These are phyloP conservation scores for Brachionus plicatilis DNA, from an alignment of 1,140 invertebrate species.

Conservation along the genomic window DNA sequence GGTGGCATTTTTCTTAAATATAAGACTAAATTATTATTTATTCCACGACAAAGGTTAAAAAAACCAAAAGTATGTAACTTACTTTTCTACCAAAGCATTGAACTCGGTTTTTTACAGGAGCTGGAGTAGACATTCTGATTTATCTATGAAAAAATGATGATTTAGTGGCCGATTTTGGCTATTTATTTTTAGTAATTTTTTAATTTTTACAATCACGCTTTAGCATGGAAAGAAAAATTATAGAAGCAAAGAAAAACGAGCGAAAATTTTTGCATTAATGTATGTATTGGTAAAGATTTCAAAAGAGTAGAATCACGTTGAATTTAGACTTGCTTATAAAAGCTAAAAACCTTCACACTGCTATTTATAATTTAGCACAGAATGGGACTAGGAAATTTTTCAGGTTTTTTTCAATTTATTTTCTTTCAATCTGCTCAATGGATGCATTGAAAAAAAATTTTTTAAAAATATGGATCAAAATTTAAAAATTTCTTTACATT, in stretches of 20 bases:
- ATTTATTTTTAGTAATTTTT: not conserved
- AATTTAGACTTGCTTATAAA: constrained; percentile 17
- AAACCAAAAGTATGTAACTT: not conserved
- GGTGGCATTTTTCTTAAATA: constrained; percentile 87
- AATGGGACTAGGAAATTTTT: constrained; percentile 20
- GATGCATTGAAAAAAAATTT: not conserved
- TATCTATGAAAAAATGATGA: constrained; percentile 18
- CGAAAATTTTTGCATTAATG: constrained; percentile 9
- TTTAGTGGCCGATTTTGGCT: not conserved
- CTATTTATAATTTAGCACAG: not conserved
- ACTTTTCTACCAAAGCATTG: constrained; percentile 41
- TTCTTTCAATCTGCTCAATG: not conserved
- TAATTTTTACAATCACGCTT: constrained; percentile 20
- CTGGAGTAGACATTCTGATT: constrained; percentile 32
- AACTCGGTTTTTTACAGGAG: constrained; percentile 24
- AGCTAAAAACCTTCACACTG: constrained; percentile 20
- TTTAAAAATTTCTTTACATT: not conserved
- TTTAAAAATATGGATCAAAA: not conserved
- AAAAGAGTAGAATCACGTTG: constrained; percentile 28
- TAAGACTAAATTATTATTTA: constrained; percentile 28
- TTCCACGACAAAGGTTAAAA: not conserved
- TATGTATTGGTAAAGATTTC: constrained; percentile 7
- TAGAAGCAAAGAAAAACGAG: not conserved
- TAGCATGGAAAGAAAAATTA: not conserved
- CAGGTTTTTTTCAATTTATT: not conserved